phyloP scores from a whole-genome alignment of 2,797 vertebrate species.

The Momotus momota region DNA sequence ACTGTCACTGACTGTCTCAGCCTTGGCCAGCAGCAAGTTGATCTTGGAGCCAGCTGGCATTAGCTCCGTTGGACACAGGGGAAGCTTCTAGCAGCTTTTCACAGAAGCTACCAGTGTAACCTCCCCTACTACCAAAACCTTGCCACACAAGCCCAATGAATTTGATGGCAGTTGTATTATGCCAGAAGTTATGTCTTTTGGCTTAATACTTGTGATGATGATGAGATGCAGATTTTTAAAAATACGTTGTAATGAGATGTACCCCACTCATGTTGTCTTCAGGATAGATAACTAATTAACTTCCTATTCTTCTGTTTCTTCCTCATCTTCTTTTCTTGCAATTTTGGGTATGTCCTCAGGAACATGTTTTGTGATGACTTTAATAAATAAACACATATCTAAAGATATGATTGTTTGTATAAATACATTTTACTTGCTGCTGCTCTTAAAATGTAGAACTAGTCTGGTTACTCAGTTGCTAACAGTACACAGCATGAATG shows the following conservation, averaged over 20 bases:
- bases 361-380: neutral
- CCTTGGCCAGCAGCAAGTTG: rapidly evolving
- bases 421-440: neutral
- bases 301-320: neutral
- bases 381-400: neutral
- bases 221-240: neutral
- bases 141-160: neutral
- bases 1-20: rapidly evolving
- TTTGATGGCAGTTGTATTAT: neutral
- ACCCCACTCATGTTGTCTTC: neutral
- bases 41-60: rapidly evolving
- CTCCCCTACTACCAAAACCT: neutral
- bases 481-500: neutral
- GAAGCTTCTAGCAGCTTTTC: neutral
- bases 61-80: rapidly evolving
- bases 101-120: neutral
- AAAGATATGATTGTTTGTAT: neutral
- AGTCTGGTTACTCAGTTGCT: neutral
- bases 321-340: neutral
- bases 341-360: neutral
- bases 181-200: neutral
- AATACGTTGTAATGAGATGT: neutral
- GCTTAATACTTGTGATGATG: neutral
- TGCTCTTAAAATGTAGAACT: neutral
- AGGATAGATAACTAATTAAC: neutral